Evolutionary conservation across 2,797 vertebrate genomes (phyloP).

Genomic region (Hippoglossus hippoglossus): DNA sequence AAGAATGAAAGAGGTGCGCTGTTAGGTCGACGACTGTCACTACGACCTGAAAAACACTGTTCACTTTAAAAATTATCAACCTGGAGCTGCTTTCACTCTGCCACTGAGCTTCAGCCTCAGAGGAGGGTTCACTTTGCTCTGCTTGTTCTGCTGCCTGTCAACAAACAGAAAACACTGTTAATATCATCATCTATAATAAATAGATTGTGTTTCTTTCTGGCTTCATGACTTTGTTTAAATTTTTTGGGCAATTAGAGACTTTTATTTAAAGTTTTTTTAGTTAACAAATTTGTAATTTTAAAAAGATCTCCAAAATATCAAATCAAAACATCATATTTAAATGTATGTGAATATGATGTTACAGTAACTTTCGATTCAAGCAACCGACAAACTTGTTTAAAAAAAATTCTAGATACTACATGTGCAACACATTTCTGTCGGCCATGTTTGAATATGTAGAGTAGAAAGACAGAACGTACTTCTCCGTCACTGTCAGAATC

Average conservation of each 20-base stretch:
- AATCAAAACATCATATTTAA: no score
- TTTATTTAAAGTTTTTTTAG: no score
- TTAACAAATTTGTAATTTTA: no score
- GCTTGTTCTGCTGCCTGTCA: conserved; percentile 87
- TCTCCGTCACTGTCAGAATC: conserved; percentile 91
- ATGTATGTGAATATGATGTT: background rate
- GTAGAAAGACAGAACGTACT: conserved; percentile 69
- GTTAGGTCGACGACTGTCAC: background rate
- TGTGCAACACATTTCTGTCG: no score
- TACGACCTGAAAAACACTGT: background rate
- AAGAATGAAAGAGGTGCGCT: conserved; percentile 32
- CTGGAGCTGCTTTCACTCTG: conserved; percentile 97
- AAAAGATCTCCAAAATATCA: no score
- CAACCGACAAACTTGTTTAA: no score
- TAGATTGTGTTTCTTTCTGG: no score
- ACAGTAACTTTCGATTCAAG: no score
- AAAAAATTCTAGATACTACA: no score
- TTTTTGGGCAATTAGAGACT: no score
- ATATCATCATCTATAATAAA: background rate
- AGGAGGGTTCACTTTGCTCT: conserved; percentile 89
- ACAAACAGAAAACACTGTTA: conserved; percentile 15
- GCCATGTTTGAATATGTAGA: background rate
- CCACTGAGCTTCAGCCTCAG: conserved; percentile 91
- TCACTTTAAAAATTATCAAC: conserved; percentile 68
- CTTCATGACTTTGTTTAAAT: no score